Evolutionary conservation across 2,797 vertebrate species (phyloP).

Genomic region (Brachymystax lenok): DNA sequence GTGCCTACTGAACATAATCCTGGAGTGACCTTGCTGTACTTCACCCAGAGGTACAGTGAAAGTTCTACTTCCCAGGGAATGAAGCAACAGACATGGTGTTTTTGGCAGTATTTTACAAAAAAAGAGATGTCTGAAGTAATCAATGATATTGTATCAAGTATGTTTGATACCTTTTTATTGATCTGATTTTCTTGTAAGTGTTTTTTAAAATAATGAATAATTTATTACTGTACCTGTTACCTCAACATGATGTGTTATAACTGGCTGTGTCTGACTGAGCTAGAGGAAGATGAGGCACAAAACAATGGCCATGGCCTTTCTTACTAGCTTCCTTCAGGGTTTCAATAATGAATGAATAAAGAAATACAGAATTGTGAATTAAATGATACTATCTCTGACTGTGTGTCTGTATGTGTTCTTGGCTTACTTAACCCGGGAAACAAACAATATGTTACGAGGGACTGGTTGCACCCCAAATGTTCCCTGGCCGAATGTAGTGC

Average conservation of each 20-base stretch:
- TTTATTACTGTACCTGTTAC: conserved; percentile 75
- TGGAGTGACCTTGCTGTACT: not conserved
- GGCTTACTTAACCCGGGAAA: not conserved
- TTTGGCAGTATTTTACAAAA: conserved; percentile 1
- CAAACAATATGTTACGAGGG: not conserved
- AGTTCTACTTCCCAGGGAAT: conserved; percentile 24
- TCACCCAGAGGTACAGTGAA: not conserved
- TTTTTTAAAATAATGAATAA: conserved; percentile 68
- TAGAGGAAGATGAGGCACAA: conserved; percentile 56
- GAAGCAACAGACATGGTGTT: conserved; percentile 48
- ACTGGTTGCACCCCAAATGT: not conserved
- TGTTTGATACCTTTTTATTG: conserved; percentile 74
- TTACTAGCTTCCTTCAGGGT: conserved; percentile 59
- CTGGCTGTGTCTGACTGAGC: conserved; percentile 60
- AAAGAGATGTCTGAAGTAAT: conserved; percentile 48
- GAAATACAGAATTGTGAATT: conserved; percentile 53
- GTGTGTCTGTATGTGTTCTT: not conserved
- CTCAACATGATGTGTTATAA: conserved; percentile 63
- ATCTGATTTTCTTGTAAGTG: conserved; percentile 63
- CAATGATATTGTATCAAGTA: conserved; percentile 53
- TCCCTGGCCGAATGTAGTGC: not conserved
- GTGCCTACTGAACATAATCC: not conserved
- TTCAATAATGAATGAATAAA: conserved; percentile 66
- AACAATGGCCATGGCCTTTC: conserved; percentile 61
- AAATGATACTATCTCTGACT: not conserved